Evolutionary conservation across 1,140 invertebrate species (phyloP).

Genomic region (Parasteatoda tepidariorum): DNA sequence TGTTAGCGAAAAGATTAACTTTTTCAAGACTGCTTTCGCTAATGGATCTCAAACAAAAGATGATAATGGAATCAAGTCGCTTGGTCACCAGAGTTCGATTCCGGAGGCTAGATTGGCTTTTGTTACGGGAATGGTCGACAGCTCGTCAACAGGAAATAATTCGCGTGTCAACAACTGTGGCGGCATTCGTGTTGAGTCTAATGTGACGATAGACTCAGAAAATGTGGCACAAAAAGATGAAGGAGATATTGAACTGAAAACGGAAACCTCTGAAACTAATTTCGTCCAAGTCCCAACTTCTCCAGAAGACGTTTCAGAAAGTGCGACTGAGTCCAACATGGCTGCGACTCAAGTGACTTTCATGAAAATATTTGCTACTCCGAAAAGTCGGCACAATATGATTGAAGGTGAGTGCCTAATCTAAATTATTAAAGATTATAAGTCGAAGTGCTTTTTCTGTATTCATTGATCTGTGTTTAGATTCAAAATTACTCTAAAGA

Average conservation of each 20-base stretch:
- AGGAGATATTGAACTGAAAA: background rate
- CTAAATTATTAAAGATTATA: background rate
- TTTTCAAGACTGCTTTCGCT: slow-evolving; percentile 8
- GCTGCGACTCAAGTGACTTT: slow-evolving; percentile 26
- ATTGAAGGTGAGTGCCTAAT: slow-evolving; percentile 24
- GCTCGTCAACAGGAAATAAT: slow-evolving; percentile 22
- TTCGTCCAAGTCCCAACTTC: background rate
- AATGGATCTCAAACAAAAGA: background rate
- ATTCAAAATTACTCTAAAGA: too few relatives aligned
- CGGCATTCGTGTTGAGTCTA: background rate
- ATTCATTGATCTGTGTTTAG: too few relatives aligned
- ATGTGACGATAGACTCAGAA: background rate
- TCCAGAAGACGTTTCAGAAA: background rate
- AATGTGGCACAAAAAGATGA: slow-evolving; percentile 4
- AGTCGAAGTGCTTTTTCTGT: background rate
- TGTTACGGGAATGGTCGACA: slow-evolving; percentile 47
- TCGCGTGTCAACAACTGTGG: slow-evolving; percentile 10
- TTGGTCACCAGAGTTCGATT: slow-evolving; percentile 52
- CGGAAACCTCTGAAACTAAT: background rate
- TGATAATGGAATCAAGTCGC: background rate
- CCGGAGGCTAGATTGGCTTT: slow-evolving; percentile 47
- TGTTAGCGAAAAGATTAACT: slow-evolving; percentile 39
- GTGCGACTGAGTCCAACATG: background rate
- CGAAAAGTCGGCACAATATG: background rate
- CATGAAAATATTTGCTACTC: slow-evolving; percentile 30